Conservation (phyloP, 2,113 vertebrate genomes). For the Heterotis niloticus region DNA sequence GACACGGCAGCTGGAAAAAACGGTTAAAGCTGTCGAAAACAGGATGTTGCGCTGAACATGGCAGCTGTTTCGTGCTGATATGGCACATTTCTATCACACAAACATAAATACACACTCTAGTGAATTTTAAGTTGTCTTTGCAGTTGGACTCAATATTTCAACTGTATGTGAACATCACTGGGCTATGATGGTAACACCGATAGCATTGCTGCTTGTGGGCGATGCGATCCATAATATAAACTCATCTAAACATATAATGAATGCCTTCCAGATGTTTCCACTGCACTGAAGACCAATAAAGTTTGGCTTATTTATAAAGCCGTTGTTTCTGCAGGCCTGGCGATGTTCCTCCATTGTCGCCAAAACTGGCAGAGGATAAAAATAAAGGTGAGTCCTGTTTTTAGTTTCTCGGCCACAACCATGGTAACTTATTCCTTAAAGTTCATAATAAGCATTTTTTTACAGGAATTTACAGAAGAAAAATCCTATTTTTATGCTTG, state of each 20-base stretch:
- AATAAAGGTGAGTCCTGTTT: slow-evolving; percentile 12
- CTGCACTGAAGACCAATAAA: neutral
- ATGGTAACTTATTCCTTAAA: too few relatives aligned
- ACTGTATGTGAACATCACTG: too few relatives aligned
- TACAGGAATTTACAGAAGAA: too few relatives aligned
- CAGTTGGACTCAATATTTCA: too few relatives aligned
- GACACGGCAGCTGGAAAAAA: neutral
- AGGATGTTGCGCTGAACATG: neutral
- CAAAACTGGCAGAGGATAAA: slow-evolving; percentile 43
- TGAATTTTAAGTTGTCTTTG: too few relatives aligned
- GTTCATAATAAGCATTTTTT: too few relatives aligned
- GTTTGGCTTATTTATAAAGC: too few relatives aligned
- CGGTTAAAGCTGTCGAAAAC: slow-evolving; percentile 1
- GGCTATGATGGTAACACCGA: too few relatives aligned
- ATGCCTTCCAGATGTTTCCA: neutral
- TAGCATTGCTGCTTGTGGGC: too few relatives aligned
- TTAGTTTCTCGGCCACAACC: too few relatives aligned
- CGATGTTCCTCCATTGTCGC: slow-evolving; percentile 32
- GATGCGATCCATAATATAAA: neutral
- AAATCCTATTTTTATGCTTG: too few relatives aligned
- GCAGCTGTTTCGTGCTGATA: neutral
- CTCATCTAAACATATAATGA: neutral
- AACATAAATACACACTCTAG: too few relatives aligned
- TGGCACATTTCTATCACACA: neutral
- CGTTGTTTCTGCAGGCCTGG: slow-evolving; percentile 30